phyloP scores from a whole-genome alignment of 2,888 invertebrate genomes.

The Heliconius hortense region DNA sequence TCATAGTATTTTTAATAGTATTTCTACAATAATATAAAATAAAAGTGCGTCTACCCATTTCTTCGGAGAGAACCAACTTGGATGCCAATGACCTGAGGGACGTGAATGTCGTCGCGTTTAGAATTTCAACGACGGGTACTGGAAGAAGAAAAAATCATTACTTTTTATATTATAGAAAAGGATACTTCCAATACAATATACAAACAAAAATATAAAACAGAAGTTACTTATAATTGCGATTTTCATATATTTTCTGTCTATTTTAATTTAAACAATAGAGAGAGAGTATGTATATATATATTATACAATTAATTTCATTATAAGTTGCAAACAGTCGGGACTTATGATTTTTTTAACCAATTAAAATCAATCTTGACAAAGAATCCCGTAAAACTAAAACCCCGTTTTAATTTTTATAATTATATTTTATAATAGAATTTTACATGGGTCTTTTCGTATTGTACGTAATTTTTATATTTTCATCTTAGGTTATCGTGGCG shows the following conservation, averaged over 20 bases:
- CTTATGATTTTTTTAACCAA: no score
- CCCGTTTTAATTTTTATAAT: no score
- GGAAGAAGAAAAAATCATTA: slow-evolving; percentile 46
- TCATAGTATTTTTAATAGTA: not conserved
- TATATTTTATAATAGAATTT: no score
- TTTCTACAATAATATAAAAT: slow-evolving; percentile 22
- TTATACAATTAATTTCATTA: no score
- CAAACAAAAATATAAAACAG: not conserved
- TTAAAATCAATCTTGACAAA: no score
- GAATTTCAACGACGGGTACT: slow-evolving; percentile 72
- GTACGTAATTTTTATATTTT: no score
- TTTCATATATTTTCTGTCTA: not conserved
- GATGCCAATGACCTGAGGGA: slow-evolving; percentile 74
- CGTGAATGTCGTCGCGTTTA: slow-evolving; percentile 75
- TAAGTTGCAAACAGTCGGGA: no score
- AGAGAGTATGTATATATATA: no score
- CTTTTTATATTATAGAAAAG: slow-evolving; percentile 14
- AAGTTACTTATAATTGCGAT: not conserved
- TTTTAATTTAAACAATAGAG: not conserved
- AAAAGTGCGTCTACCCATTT: slow-evolving; percentile 60
- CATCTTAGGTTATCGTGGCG: no score
- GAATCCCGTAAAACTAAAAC: no score
- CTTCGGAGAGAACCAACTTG: slow-evolving; percentile 68
- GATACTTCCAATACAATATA: slow-evolving; percentile 3
- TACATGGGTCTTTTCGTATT: no score